Evolutionary conservation across 2,797 vertebrate genomes (phyloP), one percentile per base, ranked within the genome.

Genomic region (Pangasius larnaudii): DNA sequence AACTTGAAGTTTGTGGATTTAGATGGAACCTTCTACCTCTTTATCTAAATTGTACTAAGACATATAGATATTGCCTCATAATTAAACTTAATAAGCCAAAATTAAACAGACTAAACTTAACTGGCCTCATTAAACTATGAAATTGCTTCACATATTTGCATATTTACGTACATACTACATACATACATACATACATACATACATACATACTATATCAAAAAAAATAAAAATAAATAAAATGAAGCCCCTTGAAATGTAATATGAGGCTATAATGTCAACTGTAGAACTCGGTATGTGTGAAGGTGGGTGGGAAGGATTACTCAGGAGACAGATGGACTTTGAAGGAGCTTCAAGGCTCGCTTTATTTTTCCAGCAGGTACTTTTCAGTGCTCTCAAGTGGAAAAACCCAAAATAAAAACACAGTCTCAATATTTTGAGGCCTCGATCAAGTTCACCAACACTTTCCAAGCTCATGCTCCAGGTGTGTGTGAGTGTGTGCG

Each of bases 331-430:
- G 22, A 42, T 5, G 4, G 10, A 77, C 13, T 77, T n/a, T n/a
- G 46, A 77, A 77, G 11, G 74, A 6, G 74, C 74, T 77, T 77
- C 74, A 77, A 27, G 46, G 24, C 24, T 77, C 13, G 36, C 27
- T 77, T 77, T 49, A 77, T 77, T 77, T 77, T 77, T 77, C 24
- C 42, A 77, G 16, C 42, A 77, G 46, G 14, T 77, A 49, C 27
- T 49, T 49, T 51, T 77, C 36, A 42, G 69, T 11, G 0, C 42
- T 27, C 74, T 74, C 22, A 46, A 74, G 69, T 71, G 69, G 36
- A 39, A 39, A 72, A 42, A 33, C 30, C 1, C 30, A 18, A 18
- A 69, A 33, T 18, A 36, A 6, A 56, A 24, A 24, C 36, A 22
- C 27, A 71, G 36, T 71, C 69, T 14, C 30, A 72, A 72, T 39